These are phyloP conservation scores for Polyodon spathula DNA, from an alignment of 2,113 vertebrate genomes.

Conservation along the genomic window DNA sequence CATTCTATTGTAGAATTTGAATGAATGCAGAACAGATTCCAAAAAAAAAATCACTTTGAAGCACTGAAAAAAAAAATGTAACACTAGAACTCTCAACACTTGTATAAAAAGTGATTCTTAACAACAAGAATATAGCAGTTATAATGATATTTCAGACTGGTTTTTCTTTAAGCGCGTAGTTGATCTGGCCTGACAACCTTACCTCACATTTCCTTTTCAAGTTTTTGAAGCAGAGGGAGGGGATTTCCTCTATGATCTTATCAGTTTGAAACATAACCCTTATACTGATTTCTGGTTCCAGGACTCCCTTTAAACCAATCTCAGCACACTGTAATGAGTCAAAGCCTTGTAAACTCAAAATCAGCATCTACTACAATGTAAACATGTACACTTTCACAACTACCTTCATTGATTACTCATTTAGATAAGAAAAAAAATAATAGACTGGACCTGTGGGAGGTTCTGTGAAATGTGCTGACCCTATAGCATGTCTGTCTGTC, in stretches of 20 bases:
- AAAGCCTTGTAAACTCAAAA: background rate
- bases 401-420: too few species aligned
- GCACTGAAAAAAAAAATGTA: too few species aligned
- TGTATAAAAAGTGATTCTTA: background rate
- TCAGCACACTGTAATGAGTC: conserved; percentile 29
- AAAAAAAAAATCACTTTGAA: too few species aligned
- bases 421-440: too few species aligned
- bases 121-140: background rate
- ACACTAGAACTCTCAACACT: too few species aligned
- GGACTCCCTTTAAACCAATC: conserved; percentile 29
- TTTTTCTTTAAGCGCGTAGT: conserved; percentile 17
- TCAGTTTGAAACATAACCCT: conserved; percentile 59
- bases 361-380: too few species aligned
- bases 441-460: too few species aligned
- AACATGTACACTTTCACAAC: too few species aligned
- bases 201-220: conserved; percentile 42
- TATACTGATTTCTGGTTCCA: conserved; percentile 32
- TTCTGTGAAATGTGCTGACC: too few species aligned
- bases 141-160: conserved; percentile 1
- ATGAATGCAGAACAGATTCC: too few species aligned
- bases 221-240: conserved; percentile 50
- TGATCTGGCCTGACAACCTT: conserved; percentile 44
- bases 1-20: too few species aligned
- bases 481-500: too few species aligned
- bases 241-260: conserved; percentile 62